Percentiles rank a stretch among this genome's conserved stretches.
These are phyloP conservation scores for Sinohyriopsis cumingii DNA, from an alignment of 2,888 invertebrate genomes.

Conservation along the genomic window DNA sequence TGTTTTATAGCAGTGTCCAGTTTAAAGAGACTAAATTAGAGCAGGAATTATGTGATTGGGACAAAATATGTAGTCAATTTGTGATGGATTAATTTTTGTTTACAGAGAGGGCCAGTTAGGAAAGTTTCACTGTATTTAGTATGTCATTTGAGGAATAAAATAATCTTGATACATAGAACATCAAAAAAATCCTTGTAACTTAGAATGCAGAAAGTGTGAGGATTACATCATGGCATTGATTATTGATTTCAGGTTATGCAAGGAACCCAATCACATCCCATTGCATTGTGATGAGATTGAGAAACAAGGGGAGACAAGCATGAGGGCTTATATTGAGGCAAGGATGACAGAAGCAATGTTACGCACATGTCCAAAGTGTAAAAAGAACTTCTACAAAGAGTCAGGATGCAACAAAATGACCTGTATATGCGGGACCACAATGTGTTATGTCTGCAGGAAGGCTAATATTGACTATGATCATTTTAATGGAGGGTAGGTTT, in stretches of 20 bases:
- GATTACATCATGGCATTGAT: too few relatives aligned
- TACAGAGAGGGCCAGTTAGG: too few relatives aligned
- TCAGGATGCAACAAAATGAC: slow-evolving; percentile 71
- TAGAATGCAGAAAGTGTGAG: too few relatives aligned
- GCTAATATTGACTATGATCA: slow-evolving; percentile 75
- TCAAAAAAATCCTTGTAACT: too few relatives aligned
- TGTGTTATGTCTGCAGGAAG: slow-evolving; percentile 67
- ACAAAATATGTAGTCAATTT: too few relatives aligned
- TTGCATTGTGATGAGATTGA: slow-evolving; percentile 67
- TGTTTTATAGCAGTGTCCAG: too few relatives aligned
- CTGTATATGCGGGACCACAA: slow-evolving; percentile 66
- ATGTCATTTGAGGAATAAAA: too few relatives aligned
- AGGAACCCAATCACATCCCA: slow-evolving; percentile 76
- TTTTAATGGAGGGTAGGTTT: slow-evolving; percentile 67
- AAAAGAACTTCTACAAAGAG: slow-evolving; percentile 58
- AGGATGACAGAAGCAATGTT: slow-evolving; percentile 72
- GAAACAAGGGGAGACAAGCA: slow-evolving; percentile 61
- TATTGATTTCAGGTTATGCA: slow-evolving; percentile 70
- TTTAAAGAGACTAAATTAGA: too few relatives aligned
- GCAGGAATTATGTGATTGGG: too few relatives aligned
- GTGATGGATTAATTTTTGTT: too few relatives aligned
- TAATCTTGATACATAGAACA: too few relatives aligned
- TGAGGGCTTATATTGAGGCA: slow-evolving; percentile 75
- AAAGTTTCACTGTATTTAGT: too few relatives aligned
- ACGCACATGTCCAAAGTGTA: slow-evolving; percentile 61